A percentile compares a stretch with the other conserved stretches of the same genome.
phyloP scores from a whole-genome alignment of 1,140 invertebrate genomes.

The Chionoecetes opilio region DNA sequence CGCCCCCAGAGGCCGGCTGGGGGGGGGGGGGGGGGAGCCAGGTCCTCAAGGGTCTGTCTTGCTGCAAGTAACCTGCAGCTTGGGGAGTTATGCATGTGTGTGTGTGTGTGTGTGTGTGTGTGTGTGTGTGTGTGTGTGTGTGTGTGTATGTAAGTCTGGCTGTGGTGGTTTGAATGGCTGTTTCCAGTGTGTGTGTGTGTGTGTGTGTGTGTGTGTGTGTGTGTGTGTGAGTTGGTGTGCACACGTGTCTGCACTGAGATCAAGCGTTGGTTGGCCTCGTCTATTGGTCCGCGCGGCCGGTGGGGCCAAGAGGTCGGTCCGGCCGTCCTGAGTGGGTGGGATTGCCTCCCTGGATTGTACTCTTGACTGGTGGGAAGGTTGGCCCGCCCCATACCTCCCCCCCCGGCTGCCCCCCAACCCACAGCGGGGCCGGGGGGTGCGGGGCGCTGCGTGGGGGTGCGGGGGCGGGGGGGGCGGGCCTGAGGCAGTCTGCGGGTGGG shows the following conservation, averaged over 20 bases:
- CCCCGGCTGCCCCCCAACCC: slow-evolving; percentile 55
- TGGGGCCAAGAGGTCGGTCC: slow-evolving; percentile 57
- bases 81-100: background rate
- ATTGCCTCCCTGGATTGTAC: slow-evolving; percentile 72
- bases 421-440: slow-evolving; percentile 14
- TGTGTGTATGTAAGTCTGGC: background rate
- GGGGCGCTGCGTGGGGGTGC: slow-evolving; percentile 34
- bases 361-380: slow-evolving; percentile 74
- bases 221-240: slow-evolving; percentile 39
- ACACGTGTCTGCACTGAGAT: slow-evolving; percentile 67
- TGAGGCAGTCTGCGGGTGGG: background rate
- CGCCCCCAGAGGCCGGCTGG: slow-evolving; percentile 32
- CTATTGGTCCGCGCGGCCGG: slow-evolving; percentile 45
- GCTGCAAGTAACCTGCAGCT: background rate
- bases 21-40: slow-evolving; percentile 17
- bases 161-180: background rate
- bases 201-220: slow-evolving; percentile 41
- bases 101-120: background rate
- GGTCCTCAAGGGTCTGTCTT: background rate
- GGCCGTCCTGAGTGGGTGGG: slow-evolving; percentile 69
- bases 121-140: too few relatives aligned
- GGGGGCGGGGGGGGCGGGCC: slow-evolving; percentile 23
- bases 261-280: slow-evolving; percentile 71
- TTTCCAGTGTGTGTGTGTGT: slow-evolving; percentile 49
- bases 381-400: slow-evolving; percentile 52